phyloP scores from a whole-genome alignment of 35 echinoderm and acorn worm genomes.

The Ptychodera flava region DNA sequence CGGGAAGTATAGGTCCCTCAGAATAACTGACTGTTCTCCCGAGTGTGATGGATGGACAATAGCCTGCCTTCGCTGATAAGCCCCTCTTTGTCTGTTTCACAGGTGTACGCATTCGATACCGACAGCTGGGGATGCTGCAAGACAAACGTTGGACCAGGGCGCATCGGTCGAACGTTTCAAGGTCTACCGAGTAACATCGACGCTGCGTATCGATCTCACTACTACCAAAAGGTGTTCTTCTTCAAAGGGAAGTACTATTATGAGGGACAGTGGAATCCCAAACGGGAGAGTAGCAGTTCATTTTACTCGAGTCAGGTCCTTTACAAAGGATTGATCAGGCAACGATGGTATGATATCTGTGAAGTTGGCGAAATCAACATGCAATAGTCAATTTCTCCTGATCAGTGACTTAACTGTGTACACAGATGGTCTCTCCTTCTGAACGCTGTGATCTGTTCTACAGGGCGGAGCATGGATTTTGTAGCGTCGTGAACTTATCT shows the following conservation, averaged over 20 bases:
- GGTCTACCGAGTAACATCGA: slow-evolving; percentile 59
- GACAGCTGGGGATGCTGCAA: slow-evolving; percentile 62
- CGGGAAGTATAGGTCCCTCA: too few species aligned
- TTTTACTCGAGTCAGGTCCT: slow-evolving; percentile 5
- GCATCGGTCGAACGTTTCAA: background rate
- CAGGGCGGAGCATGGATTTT: too few species aligned
- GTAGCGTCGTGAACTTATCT: too few species aligned
- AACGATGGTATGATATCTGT: slow-evolving; percentile 75
- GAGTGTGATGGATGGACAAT: too few species aligned
- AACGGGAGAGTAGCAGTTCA: slow-evolving; percentile 42
- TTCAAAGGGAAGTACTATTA: slow-evolving; percentile 74
- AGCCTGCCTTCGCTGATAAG: background rate
- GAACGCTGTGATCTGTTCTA: too few species aligned
- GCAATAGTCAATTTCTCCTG: too few species aligned
- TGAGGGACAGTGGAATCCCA: background rate
- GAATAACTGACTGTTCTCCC: too few species aligned
- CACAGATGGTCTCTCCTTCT: too few species aligned
- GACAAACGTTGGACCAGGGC: slow-evolving; percentile 30
- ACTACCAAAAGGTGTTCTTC: slow-evolving; percentile 63
- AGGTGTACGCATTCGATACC: slow-evolving; percentile 90
- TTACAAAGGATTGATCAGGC: slow-evolving; percentile 33
- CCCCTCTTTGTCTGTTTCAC: background rate
- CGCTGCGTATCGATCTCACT: slow-evolving; percentile 70
- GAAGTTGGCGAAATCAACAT: slow-evolving; percentile 34
- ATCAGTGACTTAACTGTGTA: too few species aligned